phyloP scores from a whole-genome alignment of 2,888 invertebrate species.

The Hesperia comma region DNA sequence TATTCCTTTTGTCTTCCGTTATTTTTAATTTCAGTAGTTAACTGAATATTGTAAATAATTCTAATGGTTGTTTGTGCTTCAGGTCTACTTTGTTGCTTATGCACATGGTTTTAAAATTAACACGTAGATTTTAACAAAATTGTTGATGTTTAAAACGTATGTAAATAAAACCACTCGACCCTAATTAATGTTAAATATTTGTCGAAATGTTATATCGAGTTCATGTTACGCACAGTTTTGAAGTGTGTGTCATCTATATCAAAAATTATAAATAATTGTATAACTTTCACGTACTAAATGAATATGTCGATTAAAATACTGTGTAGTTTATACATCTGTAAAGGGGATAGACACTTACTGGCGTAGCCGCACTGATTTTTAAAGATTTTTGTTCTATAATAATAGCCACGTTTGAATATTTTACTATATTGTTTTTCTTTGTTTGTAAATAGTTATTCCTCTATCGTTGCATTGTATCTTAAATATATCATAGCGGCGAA shows the following conservation, averaged over 20 bases:
- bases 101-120: slow-evolving; percentile 22
- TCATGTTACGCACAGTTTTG: slow-evolving; percentile 18
- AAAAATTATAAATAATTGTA: not conserved
- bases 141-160: slow-evolving; percentile 51
- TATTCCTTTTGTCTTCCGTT: slow-evolving; percentile 15
- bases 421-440: too few relatives aligned
- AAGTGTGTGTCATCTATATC: slow-evolving; percentile 4
- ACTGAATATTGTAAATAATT: slow-evolving; percentile 6
- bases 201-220: slow-evolving; percentile 36
- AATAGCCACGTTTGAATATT: too few relatives aligned
- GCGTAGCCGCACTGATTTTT: too few relatives aligned
- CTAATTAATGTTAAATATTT: slow-evolving; percentile 41
- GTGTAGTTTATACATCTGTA: slow-evolving; percentile 8
- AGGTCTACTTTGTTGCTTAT: not conserved
- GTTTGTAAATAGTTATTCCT: too few relatives aligned
- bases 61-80: slow-evolving; percentile 7
- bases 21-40: not conserved
- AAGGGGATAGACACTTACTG: not conserved
- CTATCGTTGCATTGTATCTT: too few relatives aligned
- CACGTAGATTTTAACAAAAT: slow-evolving; percentile 33
- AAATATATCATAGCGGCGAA: too few relatives aligned
- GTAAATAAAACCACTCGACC: slow-evolving; percentile 45
- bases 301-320: not conserved
- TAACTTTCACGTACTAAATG: slow-evolving; percentile 10
- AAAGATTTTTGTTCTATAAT: too few relatives aligned